These are phyloP conservation scores for Hirudo medicinalis DNA, from an alignment of 1,140 invertebrate species.

Conservation along the genomic window DNA sequence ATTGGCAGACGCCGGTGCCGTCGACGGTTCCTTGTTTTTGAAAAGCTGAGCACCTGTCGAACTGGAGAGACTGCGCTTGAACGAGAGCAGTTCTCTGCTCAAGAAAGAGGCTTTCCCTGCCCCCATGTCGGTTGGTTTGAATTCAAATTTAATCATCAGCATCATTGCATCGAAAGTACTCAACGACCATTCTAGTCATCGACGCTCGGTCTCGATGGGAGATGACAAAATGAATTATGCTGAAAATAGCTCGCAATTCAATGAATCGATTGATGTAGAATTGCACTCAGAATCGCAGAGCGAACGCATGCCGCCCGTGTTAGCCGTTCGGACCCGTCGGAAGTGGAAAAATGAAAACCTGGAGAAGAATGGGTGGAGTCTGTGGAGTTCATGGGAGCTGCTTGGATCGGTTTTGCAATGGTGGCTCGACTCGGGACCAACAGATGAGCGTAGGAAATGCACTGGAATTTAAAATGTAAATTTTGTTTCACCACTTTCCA, in stretches of 20 bases:
- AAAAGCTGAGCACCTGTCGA: slow-evolving; percentile 3
- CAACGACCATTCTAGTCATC: background rate
- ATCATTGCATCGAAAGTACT: background rate
- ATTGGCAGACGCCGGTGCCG: background rate
- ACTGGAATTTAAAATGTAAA: background rate
- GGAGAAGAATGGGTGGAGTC: slow-evolving; percentile 18
- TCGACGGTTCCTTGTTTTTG: background rate
- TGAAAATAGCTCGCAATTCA: background rate
- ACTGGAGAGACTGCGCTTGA: slow-evolving; percentile 13
- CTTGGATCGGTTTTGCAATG: background rate
- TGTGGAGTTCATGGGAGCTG: background rate
- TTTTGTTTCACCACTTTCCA: background rate
- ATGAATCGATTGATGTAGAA: background rate
- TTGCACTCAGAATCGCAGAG: background rate
- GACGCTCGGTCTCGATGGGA: background rate
- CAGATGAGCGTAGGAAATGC: slow-evolving; percentile 13
- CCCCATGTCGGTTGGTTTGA: slow-evolving; percentile 6
- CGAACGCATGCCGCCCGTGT: background rate
- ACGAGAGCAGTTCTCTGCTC: slow-evolving; percentile 14
- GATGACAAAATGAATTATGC: background rate
- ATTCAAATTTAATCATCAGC: no score
- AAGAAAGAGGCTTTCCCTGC: slow-evolving; percentile 8
- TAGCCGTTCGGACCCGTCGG: background rate
- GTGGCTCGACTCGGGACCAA: slow-evolving; percentile 8
- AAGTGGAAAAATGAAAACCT: slow-evolving; percentile 3